Evolutionary conservation across 92 coral and sea anemone genomes (phyloP).

Genomic region (Parazoanthus atlanticus): DNA sequence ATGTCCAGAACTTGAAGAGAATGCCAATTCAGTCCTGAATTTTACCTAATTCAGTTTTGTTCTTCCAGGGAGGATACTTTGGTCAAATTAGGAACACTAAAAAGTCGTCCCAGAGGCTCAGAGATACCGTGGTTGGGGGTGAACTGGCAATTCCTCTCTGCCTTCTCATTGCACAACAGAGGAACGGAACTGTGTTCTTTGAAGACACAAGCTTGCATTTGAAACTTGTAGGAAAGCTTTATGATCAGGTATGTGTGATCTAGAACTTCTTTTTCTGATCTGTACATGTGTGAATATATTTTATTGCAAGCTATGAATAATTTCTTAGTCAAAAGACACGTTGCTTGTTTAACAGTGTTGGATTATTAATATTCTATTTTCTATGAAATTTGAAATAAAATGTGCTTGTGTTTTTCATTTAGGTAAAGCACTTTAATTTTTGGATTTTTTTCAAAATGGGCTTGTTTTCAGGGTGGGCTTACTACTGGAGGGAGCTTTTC

Average conservation of each 20-base stretch:
- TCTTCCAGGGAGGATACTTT: constrained; percentile 89
- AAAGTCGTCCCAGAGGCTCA: constrained; percentile 94
- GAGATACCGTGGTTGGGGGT: constrained; percentile 91
- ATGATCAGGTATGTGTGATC: constrained; percentile 81
- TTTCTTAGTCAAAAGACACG: too few species aligned
- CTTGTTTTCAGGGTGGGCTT: too few species aligned
- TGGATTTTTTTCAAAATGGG: too few species aligned
- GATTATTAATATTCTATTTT: too few species aligned
- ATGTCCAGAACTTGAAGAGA: too few species aligned
- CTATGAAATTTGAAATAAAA: too few species aligned
- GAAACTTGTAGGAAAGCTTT: constrained; percentile 94
- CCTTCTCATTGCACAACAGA: constrained; percentile 94
- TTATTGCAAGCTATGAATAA: not conserved
- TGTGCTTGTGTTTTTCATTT: too few species aligned
- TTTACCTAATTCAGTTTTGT: not conserved
- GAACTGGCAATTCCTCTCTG: constrained; percentile 93
- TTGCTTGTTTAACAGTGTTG: too few species aligned
- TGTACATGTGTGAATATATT: not conserved
- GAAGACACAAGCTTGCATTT: constrained; percentile 86
- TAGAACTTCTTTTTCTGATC: not conserved
- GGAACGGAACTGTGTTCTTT: constrained; percentile 93
- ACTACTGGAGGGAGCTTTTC: too few species aligned
- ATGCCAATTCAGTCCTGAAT: not conserved
- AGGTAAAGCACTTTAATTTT: too few species aligned
- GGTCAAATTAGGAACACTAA: constrained; percentile 97